Base-by-base conservation (phyloP, 2,113 vertebrate genomes). In the Grus americana region DNA sequence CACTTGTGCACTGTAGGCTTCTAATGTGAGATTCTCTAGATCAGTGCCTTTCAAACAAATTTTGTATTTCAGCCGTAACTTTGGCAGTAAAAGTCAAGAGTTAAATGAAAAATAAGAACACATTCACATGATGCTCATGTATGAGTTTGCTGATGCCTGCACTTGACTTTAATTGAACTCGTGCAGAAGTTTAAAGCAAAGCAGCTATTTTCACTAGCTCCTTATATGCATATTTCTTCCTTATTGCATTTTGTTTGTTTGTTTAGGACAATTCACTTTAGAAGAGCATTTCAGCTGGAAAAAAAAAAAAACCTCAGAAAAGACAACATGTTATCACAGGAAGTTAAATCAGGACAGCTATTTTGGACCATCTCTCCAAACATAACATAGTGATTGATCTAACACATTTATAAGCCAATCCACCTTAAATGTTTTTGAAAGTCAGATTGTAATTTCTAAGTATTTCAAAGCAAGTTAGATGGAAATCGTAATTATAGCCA, bases 111-210 rank as follows among this genome's bases (percentile, higher is more conserved):
- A 75, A 49, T 15, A 49, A 61, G 13, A 72, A 46, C 15, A 12
- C 18, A 16, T 57, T 67, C 18, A 46, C 1, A 3, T 46, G 12
- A 57, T 46, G 21, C 4, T 89, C 63, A 76, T 0, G 0, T 26
- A 20, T 17, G 20, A 66, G 32, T 67, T 24, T 62, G 80, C 54
- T 81, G 52, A 57, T 72, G 24, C 27, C 32, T 55, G 16, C 57
- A 34, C 12, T 4, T 26, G 44, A 61, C 46, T 70, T 38, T 30
- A 65, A 22, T 66, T 81, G 24, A 5, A 30, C 21, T 55, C 12
- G 22, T 4, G 5, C 12, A 34, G 32, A 79, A 52, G 4, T 59
- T 47, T 58, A 63, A 47, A 84, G 26, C 38, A 78, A 50, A 63
- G 5, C 23, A 82, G 10, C 23, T 84, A 6, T 75, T 76, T 90